Evolutionary conservation across 2,888 invertebrate species (phyloP).

Genomic region (Tetanocera ferruginea): DNA sequence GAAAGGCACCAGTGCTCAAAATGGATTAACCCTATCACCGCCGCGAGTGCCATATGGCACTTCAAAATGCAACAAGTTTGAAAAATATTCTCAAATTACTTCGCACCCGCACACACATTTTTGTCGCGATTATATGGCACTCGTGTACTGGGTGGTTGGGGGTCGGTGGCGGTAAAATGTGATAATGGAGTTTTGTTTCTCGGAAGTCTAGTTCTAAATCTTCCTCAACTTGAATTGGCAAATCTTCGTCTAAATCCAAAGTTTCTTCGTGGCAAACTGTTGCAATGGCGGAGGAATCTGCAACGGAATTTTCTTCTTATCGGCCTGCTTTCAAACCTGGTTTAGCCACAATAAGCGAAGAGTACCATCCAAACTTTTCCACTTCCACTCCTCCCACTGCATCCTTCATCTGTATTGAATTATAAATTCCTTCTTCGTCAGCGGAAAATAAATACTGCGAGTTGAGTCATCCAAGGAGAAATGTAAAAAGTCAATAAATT

Average conservation of each 20-base stretch:
- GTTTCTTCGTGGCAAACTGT: background rate
- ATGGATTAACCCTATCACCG: too few species aligned
- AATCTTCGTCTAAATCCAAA: background rate
- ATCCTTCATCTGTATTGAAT: conserved; percentile 35
- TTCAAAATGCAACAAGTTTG: too few species aligned
- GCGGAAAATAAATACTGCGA: conserved; percentile 25
- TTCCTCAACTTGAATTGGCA: background rate
- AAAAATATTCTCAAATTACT: too few species aligned
- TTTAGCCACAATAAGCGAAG: background rate
- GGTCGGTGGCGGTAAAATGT: too few species aligned
- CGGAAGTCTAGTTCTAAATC: background rate
- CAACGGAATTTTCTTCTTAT: background rate
- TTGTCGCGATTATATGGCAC: too few species aligned
- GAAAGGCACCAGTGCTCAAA: too few species aligned
- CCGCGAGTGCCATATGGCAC: too few species aligned
- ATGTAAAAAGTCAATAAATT: too few species aligned
- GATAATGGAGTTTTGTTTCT: too few species aligned
- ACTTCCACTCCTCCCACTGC: conserved; percentile 27
- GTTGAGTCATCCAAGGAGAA: conserved; percentile 31
- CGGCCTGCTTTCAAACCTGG: background rate
- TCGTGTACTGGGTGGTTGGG: too few species aligned
- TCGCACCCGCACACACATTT: too few species aligned
- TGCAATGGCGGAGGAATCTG: background rate
- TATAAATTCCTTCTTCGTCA: conserved; percentile 27
- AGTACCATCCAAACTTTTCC: background rate